Base-by-base conservation (phyloP, 2,888 invertebrate species). In the Hartigia nigra region DNA sequence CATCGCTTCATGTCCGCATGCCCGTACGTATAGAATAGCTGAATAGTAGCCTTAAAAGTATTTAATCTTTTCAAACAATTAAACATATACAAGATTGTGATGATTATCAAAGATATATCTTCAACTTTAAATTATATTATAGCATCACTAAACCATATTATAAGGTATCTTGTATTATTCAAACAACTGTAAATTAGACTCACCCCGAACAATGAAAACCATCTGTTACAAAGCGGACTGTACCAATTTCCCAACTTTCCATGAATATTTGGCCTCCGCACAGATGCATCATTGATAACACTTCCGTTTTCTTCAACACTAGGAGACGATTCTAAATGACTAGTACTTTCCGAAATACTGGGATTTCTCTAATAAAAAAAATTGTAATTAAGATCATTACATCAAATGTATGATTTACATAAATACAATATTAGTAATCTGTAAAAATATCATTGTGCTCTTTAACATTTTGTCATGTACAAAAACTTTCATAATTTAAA, bases 241-340 rank as follows among this genome's bases (percentile, higher is more conserved):
- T 98, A 99, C 98, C 98, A 98, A 89, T 98, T 98, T 87, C 97
- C 96, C 86, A 97, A 96, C 93, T 98, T 98, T 12, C 96, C 96
- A 91, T 97, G 96, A 83, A 97, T 96, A 86, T 95, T 95, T 70
- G 93, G 92, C 85, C 95, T 94, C 85, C 94, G 93, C 12, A 93
- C 92, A 4, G 85, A 79, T 69, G 80, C 84, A 79, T 86, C 87
- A 4, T 81, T 85, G 39, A 55, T 55, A 37, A 85, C 84, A 77
- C 87, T 88, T 31, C 81, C 88, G 80, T 88, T 90, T 77, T 91
- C 91, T 79, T 91, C 91, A 36, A 91, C 81, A 69, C 89, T 92
- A 1, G 92, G 92, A 2, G 92, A 92, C 4, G 92, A 91, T 83
- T 91, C 91, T 36, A 91, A 85, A 55, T 89, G 85, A 76, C 91